Conservation (phyloP, 1,140 invertebrate genomes). For the Brachionus koreanus region DNA sequence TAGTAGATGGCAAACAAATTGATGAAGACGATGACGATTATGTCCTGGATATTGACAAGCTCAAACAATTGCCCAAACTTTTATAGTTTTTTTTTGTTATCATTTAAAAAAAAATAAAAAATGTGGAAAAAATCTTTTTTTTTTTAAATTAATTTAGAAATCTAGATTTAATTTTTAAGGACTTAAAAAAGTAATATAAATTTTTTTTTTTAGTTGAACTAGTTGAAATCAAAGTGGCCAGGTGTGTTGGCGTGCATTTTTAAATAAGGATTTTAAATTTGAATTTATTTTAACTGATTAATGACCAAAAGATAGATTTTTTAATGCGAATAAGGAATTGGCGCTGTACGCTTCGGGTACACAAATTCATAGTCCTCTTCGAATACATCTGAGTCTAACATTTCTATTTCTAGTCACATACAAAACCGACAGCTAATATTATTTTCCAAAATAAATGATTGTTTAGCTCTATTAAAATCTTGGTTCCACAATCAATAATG, state of each 20-base stretch:
- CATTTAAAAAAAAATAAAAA: not conserved
- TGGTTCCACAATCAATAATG: no score
- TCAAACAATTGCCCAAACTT: constrained; percentile 19
- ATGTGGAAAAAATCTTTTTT: not conserved
- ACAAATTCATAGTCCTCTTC: not conserved
- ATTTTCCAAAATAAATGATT: no score
- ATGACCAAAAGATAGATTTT: no score
- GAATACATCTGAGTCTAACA: not conserved
- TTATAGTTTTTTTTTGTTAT: not conserved
- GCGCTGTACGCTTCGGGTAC: not conserved
- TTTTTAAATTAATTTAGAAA: not conserved
- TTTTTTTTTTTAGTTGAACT: no score
- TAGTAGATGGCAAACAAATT: not conserved
- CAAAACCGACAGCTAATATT: no score
- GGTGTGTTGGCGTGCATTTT: no score
- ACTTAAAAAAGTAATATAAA: no score
- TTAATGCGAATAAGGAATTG: constrained; percentile 12
- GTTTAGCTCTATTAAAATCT: no score
- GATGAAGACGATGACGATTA: constrained; percentile 24
- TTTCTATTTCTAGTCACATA: not conserved
- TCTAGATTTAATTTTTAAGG: not conserved
- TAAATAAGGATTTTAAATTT: no score
- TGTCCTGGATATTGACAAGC: constrained; percentile 8
- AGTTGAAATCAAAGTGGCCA: no score
- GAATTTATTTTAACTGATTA: no score